A percentile compares a stretch with the other conserved stretches of the same genome.
Evolutionary conservation across 2,113 vertebrate genomes (phyloP).

Genomic region (Notarius lentiginosus): DNA sequence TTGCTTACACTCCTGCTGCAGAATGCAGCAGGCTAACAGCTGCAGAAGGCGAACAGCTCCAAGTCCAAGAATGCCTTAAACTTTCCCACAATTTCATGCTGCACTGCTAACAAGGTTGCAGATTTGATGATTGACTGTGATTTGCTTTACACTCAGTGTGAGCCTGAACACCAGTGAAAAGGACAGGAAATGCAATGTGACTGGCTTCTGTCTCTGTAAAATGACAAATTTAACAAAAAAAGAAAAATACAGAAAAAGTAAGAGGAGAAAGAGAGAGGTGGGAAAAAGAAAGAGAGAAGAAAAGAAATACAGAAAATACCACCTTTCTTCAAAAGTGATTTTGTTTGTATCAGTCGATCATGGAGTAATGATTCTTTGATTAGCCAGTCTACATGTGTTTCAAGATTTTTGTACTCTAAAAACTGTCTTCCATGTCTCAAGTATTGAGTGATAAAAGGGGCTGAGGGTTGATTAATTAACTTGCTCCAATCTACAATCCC

Average conservation of each 20-base stretch:
- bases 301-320: neutral
- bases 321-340: neutral
- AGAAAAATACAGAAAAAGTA: neutral
- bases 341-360: neutral
- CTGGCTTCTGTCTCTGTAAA: neutral
- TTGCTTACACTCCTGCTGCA: neutral
- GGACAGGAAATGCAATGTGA: neutral
- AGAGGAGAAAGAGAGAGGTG: neutral
- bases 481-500: neutral
- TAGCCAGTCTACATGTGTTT: neutral
- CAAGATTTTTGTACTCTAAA: neutral
- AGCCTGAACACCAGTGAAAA: neutral
- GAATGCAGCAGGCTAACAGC: slow-evolving; percentile 12
- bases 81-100: neutral
- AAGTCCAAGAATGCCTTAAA: neutral
- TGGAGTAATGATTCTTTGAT: neutral
- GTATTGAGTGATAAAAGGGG: neutral
- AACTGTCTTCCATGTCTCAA: neutral
- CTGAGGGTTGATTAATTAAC: neutral
- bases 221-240: neutral
- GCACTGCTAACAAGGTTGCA: slow-evolving; percentile 11
- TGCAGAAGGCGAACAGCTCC: slow-evolving; percentile 6
- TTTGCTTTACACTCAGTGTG: neutral
- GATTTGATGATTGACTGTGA: slow-evolving; percentile 13
- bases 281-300: neutral